phyloP scores from a whole-genome alignment of 2,888 invertebrate genomes.

The Lysandra coridon region DNA sequence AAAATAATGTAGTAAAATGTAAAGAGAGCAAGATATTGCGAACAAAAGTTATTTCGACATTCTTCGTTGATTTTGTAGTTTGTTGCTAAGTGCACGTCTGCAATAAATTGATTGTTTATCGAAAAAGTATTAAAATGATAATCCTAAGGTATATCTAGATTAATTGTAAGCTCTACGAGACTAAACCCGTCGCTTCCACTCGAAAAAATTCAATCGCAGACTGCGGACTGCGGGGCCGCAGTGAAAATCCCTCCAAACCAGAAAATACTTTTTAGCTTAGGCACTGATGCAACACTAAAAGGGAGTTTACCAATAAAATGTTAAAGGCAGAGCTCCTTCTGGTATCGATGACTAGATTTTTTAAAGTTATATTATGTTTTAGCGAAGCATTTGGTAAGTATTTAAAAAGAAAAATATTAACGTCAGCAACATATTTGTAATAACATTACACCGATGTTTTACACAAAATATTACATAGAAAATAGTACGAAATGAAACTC shows the following conservation, averaged over 20 bases:
- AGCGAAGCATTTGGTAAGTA: too few species aligned
- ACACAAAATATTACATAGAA: background rate
- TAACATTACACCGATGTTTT: background rate
- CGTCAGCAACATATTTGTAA: too few species aligned
- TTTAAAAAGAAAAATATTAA: too few species aligned
- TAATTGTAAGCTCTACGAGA: constrained; percentile 41
- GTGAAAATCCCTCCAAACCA: constrained; percentile 71
- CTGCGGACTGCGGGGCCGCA: constrained; percentile 60
- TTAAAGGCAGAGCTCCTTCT: background rate
- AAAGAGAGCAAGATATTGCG: background rate
- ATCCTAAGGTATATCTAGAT: constrained; percentile 32
- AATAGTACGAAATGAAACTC: background rate
- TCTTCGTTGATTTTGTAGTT: background rate
- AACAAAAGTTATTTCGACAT: background rate
- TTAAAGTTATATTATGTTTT: background rate
- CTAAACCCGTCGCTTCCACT: constrained; percentile 75
- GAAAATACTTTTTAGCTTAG: constrained; percentile 58
- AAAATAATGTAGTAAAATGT: constrained; percentile 1
- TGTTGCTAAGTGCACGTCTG: background rate
- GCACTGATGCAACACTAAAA: constrained; percentile 50
- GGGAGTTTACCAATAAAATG: constrained; percentile 18
- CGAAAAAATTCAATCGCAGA: constrained; percentile 74
- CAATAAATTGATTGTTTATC: constrained; percentile 8
- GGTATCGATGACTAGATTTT: background rate
- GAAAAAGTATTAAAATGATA: constrained; percentile 9